Percentiles rank a stretch among this genome's conserved stretches.
Conservation (phyloP, 1,140 invertebrate genomes). For the Drosophila micromelanica region DNA sequence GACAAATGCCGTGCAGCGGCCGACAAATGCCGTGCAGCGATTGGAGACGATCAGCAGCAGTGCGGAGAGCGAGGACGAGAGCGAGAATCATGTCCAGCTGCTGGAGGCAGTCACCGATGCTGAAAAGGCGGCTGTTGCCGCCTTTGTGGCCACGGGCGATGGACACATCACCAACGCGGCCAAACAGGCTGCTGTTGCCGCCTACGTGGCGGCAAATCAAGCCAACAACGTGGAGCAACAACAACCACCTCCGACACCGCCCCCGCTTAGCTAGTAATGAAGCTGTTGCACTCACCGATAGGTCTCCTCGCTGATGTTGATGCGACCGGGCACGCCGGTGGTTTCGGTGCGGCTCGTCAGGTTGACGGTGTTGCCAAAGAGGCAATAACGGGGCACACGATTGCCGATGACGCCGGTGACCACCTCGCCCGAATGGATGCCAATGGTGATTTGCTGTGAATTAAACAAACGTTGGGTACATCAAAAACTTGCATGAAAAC, state of each 20-base stretch:
- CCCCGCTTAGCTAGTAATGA: constrained; percentile 40
- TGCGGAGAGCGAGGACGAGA: constrained; percentile 65
- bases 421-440: constrained; percentile 97
- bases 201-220: constrained; percentile 43
- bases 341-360: constrained; percentile 97
- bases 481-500: neutral
- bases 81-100: constrained; percentile 62
- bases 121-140: constrained; percentile 67
- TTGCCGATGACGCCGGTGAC: constrained; percentile 98
- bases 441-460: constrained; percentile 95
- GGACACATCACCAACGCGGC: constrained; percentile 57
- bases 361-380: constrained; percentile 99
- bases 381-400: constrained; percentile 98
- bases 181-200: constrained; percentile 57
- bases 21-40: constrained; percentile 36
- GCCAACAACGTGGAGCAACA: neutral
- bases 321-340: constrained; percentile 94
- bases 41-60: constrained; percentile 66
- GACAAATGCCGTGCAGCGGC: constrained; percentile 34
- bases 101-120: constrained; percentile 67
- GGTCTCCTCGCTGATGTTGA: constrained; percentile 97
- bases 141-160: constrained; percentile 59
- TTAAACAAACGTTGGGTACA: constrained; percentile 11
- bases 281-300: constrained; percentile 89
- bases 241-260: constrained; percentile 15